Percentiles rank a stretch among this genome's conserved stretches.
Conservation (phyloP, 2,113 vertebrate genomes). For the Oreochromis niloticus region DNA sequence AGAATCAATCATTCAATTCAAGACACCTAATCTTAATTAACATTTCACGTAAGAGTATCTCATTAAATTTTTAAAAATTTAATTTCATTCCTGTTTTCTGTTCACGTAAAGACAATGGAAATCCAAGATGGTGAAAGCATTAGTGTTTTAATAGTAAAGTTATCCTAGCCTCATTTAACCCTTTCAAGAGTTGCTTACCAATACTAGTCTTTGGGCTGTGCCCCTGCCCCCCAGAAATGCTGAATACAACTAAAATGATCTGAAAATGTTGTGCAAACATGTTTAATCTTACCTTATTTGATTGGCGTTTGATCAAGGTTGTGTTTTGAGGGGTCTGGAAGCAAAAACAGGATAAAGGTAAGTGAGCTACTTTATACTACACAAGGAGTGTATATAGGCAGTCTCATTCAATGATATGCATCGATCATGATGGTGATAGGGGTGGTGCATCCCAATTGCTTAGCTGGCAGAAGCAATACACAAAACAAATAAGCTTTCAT, state of each 20-base stretch:
- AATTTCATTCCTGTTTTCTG: background rate
- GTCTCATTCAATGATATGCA: background rate
- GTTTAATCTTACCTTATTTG: background rate
- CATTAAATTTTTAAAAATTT: background rate
- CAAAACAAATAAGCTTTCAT: background rate
- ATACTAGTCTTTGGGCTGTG: background rate
- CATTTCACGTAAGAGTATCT: background rate
- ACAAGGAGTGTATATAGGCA: background rate
- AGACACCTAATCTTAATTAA: background rate
- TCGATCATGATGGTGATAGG: background rate
- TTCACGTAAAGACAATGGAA: background rate
- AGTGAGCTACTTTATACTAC: background rate
- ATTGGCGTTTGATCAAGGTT: background rate
- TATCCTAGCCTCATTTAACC: background rate
- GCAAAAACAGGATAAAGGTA: background rate
- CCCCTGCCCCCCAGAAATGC: background rate
- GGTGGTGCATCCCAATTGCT: background rate
- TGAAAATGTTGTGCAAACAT: accelerated
- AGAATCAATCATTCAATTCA: background rate
- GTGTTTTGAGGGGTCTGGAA: background rate
- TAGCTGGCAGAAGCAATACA: background rate
- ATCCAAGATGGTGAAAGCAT: background rate
- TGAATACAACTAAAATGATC: background rate
- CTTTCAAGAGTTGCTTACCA: background rate
- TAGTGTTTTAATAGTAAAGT: background rate